A percentile compares a stretch with the other conserved stretches of the same genome.
phyloP scores from a whole-genome alignment of 2,888 invertebrate species.

The Rosalia funebris region DNA sequence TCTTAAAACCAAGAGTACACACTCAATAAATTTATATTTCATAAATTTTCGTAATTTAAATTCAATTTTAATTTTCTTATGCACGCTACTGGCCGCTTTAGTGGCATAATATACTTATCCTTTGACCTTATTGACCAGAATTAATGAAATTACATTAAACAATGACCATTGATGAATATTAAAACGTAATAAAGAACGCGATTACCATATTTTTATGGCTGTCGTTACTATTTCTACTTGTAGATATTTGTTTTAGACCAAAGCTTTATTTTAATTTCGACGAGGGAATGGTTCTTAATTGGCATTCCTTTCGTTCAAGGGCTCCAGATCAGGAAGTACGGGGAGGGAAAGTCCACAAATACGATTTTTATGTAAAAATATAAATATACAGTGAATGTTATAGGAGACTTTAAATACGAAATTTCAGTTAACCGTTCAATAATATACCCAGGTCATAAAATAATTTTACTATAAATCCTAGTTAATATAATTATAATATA shows the following conservation, averaged over 20 bases:
- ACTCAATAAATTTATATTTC: neutral
- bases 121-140: constrained; percentile 21
- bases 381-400: neutral
- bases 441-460: too few species aligned
- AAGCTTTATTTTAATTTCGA: constrained; percentile 13
- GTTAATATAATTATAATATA: too few species aligned
- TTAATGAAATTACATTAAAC: constrained; percentile 34
- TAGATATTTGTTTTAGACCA: constrained; percentile 1
- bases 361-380: neutral
- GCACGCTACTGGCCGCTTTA: constrained; percentile 2
- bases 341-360: too few species aligned
- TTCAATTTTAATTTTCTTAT: neutral
- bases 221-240: neutral
- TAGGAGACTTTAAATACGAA: neutral
- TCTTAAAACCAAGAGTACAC: too few species aligned
- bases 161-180: constrained; percentile 36
- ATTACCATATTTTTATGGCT: constrained; percentile 16
- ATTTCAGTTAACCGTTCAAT: neutral
- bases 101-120: constrained; percentile 5
- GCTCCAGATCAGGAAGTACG: neutral
- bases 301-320: neutral
- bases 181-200: constrained; percentile 5
- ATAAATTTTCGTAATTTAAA: neutral
- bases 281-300: neutral
- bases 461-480: too few species aligned